Conservation (phyloP, 2,888 invertebrate genomes). For the Rutpela maculata region DNA sequence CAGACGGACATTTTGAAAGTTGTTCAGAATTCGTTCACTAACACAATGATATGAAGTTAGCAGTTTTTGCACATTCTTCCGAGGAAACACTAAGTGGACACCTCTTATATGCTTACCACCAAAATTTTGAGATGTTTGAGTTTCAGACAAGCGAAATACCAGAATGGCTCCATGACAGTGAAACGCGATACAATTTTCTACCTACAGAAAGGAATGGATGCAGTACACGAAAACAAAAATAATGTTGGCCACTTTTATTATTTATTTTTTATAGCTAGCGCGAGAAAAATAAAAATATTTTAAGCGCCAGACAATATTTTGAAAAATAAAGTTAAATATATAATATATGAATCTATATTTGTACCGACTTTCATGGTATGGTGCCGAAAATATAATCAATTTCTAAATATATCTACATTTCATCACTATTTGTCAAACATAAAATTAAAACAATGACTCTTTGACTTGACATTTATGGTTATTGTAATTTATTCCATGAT, state of each 20-base stretch:
- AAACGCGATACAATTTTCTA: too few relatives aligned
- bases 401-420: background rate
- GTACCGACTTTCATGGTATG: background rate
- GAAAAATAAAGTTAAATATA: slow-evolving; percentile 1
- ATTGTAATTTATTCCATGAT: background rate
- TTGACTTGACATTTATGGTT: background rate
- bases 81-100: too few relatives aligned
- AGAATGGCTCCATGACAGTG: too few relatives aligned
- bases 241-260: background rate
- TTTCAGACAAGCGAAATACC: too few relatives aligned
- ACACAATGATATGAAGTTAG: too few relatives aligned
- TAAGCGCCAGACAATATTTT: background rate
- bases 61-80: too few relatives aligned
- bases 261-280: background rate
- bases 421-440: background rate
- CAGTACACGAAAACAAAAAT: background rate
- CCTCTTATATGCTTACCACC: too few relatives aligned
- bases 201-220: background rate
- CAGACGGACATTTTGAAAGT: too few relatives aligned
- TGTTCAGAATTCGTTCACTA: too few relatives aligned
- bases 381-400: background rate
- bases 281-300: slow-evolving; percentile 7
- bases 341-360: background rate
- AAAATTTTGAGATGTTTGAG: too few relatives aligned
- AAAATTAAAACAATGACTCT: background rate